Evolutionary conservation across 2,113 vertebrate species (phyloP).

Genomic region (Noctilio leporinus): DNA sequence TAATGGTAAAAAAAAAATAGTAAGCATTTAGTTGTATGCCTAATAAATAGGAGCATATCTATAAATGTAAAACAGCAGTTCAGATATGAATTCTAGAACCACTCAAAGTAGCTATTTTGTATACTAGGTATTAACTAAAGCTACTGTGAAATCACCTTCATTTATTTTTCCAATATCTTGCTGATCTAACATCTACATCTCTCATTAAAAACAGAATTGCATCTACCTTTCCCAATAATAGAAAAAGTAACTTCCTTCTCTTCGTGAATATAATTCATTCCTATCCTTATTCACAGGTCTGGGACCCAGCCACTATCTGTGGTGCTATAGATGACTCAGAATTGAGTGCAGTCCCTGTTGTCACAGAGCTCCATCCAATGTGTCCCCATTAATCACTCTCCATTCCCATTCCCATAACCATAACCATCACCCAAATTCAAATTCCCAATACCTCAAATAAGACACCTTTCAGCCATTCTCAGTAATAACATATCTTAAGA

Average conservation of each 20-base stretch:
- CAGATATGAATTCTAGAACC: neutral
- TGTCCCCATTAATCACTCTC: neutral
- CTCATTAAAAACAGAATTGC: neutral
- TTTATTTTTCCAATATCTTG: neutral
- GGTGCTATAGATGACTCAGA: neutral
- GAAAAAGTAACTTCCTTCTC: neutral
- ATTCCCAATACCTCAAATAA: neutral
- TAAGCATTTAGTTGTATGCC: neutral
- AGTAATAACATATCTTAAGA: neutral
- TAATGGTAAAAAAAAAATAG: neutral
- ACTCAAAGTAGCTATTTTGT: neutral
- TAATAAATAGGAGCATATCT: neutral
- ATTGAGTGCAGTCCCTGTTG: neutral
- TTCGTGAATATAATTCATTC: neutral
- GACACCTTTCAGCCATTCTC: neutral
- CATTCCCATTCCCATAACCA: neutral
- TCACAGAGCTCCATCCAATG: neutral
- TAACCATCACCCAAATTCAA: neutral
- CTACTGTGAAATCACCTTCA: neutral
- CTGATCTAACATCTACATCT: neutral
- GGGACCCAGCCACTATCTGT: neutral
- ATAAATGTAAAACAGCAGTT: neutral
- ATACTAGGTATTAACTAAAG: neutral
- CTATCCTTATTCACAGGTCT: neutral
- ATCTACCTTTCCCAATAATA: neutral